Conservation (phyloP, 2,888 invertebrate species). For the Saturnia pavonia region DNA sequence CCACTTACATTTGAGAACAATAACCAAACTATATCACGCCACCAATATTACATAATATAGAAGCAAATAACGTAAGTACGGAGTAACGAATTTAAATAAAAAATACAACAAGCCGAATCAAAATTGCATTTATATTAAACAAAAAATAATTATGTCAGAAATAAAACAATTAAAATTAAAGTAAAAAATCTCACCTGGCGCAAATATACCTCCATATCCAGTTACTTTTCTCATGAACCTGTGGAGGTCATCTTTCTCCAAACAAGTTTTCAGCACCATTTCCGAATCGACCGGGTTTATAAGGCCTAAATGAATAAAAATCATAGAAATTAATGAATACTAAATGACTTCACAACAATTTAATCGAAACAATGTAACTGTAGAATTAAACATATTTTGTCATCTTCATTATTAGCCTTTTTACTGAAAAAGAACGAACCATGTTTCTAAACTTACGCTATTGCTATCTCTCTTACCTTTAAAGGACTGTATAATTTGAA, state of each 20-base stretch:
- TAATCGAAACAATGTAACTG: neutral
- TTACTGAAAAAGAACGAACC: too few species aligned
- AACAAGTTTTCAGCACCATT: slow-evolving; percentile 60
- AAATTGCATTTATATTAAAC: too few species aligned
- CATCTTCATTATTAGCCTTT: too few species aligned
- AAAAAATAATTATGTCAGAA: neutral
- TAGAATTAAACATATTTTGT: neutral
- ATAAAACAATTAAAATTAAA: neutral
- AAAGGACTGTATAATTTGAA: too few species aligned
- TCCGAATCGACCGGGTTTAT: slow-evolving; percentile 62
- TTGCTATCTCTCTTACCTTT: too few species aligned
- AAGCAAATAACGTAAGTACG: too few species aligned
- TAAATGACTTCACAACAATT: neutral
- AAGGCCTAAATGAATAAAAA: slow-evolving; percentile 45
- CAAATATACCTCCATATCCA: slow-evolving; percentile 64
- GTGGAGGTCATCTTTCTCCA: slow-evolving; percentile 69
- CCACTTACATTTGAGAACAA: too few species aligned
- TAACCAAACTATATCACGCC: too few species aligned
- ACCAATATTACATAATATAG: too few species aligned
- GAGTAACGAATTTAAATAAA: too few species aligned
- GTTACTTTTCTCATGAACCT: slow-evolving; percentile 54
- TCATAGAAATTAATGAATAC: neutral
- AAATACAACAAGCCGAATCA: too few species aligned
- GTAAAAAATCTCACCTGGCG: slow-evolving; percentile 49
- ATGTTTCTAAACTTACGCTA: too few species aligned